A percentile compares a stretch with the other conserved stretches of the same genome.
phyloP scores from a whole-genome alignment of 2,888 invertebrate species.

The Sphaerophoria rueppellii region DNA sequence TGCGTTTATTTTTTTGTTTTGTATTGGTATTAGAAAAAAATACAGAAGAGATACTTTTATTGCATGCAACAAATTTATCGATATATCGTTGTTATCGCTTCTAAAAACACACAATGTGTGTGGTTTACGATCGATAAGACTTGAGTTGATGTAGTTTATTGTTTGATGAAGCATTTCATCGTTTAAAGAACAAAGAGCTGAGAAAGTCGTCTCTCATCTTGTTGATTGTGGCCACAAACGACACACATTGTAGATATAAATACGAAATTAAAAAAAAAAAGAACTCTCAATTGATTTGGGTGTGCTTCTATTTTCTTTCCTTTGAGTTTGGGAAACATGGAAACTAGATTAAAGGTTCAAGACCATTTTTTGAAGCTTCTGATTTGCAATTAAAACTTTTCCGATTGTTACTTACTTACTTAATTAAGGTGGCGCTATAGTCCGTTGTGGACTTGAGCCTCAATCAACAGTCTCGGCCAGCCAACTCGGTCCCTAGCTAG shows the following conservation, averaged over 20 bases:
- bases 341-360: constrained; percentile 60
- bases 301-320: constrained; percentile 14
- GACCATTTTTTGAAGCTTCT: constrained; percentile 8
- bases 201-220: constrained; percentile 6
- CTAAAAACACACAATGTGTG: constrained; percentile 34
- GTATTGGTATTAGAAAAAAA: background rate
- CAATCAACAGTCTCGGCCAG: too few species aligned
- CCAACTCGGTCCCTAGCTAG: too few species aligned
- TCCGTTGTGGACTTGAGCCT: too few species aligned
- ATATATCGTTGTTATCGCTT: constrained; percentile 62
- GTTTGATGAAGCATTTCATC: constrained; percentile 66
- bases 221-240: background rate
- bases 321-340: constrained; percentile 28
- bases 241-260: background rate
- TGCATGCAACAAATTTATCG: constrained; percentile 50
- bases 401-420: background rate
- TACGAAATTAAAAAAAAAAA: background rate
- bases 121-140: background rate
- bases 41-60: constrained; percentile 10
- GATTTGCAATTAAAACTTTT: background rate
- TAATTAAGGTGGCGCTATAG: background rate
- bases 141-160: constrained; percentile 59
- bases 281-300: constrained; percentile 16
- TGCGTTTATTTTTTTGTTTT: background rate
- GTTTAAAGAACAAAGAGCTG: constrained; percentile 12